phyloP scores from a whole-genome alignment of 2,888 invertebrate genomes.

The Branchellion lobata region DNA sequence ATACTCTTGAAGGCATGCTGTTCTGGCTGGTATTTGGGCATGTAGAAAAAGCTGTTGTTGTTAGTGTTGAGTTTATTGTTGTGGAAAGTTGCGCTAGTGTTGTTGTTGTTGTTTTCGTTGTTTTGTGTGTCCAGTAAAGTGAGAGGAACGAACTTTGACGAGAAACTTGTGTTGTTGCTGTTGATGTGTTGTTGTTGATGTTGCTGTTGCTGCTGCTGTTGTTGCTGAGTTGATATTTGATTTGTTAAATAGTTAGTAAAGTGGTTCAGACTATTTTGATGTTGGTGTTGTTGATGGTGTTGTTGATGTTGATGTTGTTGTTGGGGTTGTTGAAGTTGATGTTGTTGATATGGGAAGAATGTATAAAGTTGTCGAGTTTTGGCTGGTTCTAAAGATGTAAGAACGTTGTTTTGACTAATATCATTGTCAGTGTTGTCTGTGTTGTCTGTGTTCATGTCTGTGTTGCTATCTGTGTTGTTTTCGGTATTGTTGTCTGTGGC shows the following conservation, averaged over 20 bases:
- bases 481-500: neutral
- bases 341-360: slow-evolving; percentile 20
- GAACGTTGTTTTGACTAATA: neutral
- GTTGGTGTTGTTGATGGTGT: neutral
- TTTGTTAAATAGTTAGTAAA: neutral
- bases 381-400: slow-evolving; percentile 33
- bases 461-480: too few relatives aligned
- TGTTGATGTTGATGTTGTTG: neutral
- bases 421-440: neutral
- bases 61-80: neutral
- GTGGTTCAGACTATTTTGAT: neutral
- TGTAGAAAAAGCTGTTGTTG: slow-evolving; percentile 1
- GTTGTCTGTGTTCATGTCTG: too few relatives aligned
- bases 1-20: neutral
- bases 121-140: neutral
- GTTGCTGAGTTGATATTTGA: neutral
- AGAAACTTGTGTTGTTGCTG: slow-evolving; percentile 15
- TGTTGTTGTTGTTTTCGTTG: slow-evolving; percentile 27
- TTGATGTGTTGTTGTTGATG: slow-evolving; percentile 6
- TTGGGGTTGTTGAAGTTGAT: neutral
- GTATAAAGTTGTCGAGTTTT: slow-evolving; percentile 24
- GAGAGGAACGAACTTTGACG: neutral
- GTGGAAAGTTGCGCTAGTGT: neutral
- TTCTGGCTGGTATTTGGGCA: slow-evolving; percentile 7
- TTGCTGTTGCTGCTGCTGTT: slow-evolving; percentile 3